phyloP scores from a whole-genome alignment of 1,140 invertebrate genomes.

The Scylla paramamosain region DNA sequence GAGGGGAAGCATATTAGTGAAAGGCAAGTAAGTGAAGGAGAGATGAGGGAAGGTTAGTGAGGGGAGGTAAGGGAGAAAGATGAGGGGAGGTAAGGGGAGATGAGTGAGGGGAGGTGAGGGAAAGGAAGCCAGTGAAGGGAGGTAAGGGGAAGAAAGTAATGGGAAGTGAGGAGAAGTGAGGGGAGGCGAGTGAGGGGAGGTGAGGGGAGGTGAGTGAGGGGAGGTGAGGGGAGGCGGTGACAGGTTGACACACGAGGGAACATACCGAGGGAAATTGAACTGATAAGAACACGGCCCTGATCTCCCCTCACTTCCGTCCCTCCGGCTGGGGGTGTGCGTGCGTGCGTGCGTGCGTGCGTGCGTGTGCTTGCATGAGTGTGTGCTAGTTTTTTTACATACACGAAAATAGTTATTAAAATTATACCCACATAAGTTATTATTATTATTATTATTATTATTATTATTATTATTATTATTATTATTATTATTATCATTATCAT shows the following conservation, averaged over 20 bases:
- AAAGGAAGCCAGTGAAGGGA: neutral
- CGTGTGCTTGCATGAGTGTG: neutral
- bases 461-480: constrained; percentile 24
- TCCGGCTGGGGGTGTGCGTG: neutral
- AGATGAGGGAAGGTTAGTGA: neutral
- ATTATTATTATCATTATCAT: neutral
- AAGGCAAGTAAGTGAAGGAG: neutral
- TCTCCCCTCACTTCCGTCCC: constrained; percentile 51
- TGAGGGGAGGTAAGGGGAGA: neutral
- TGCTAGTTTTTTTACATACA: neutral
- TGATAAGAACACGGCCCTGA: constrained; percentile 51
- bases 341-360: neutral
- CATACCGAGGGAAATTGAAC: constrained; percentile 65
- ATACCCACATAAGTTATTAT: too few relatives aligned
- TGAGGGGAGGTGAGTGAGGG: constrained; percentile 38
- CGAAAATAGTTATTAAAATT: too few relatives aligned
- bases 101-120: neutral
- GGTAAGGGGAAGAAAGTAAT: neutral
- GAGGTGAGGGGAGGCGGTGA: constrained; percentile 27
- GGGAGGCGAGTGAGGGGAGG: neutral
- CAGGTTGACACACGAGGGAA: constrained; percentile 53
- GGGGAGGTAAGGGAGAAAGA: neutral
- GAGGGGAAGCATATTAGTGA: too few relatives aligned
- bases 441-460: neutral
- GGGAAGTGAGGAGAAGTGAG: neutral